Percentiles rank a stretch among this genome's conserved stretches.
These are phyloP conservation scores for Cariama cristata DNA, from an alignment of 2,113 vertebrate species.

Conservation along the genomic window DNA sequence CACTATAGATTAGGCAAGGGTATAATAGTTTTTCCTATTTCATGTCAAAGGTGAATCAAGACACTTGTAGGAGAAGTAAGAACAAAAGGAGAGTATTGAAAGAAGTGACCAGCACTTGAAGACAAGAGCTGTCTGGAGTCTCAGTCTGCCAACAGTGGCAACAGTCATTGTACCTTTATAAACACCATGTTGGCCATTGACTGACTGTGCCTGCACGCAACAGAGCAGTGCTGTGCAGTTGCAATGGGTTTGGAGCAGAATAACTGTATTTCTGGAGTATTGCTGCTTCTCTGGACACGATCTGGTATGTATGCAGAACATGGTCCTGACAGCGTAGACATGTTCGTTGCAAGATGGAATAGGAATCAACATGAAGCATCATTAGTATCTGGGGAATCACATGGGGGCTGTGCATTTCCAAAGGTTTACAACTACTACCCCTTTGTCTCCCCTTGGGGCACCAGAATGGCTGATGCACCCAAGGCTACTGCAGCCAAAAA, in stretches of 20 bases:
- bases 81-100: background rate
- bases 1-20: background rate
- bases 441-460: rapidly evolving
- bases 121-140: background rate
- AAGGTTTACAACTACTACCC: background rate
- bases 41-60: background rate
- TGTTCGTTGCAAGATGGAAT: background rate
- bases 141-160: background rate
- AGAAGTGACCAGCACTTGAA: background rate
- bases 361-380: background rate
- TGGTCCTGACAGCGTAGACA: background rate
- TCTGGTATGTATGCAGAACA: background rate
- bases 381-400: background rate
- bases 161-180: background rate
- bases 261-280: background rate
- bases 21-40: background rate
- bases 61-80: background rate
- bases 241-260: background rate
- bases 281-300: background rate
- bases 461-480: background rate
- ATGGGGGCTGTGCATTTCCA: background rate
- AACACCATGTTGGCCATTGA: background rate
- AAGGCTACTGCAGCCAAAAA: background rate
- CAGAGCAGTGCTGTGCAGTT: background rate
- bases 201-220: background rate